Evolutionary conservation across 2,797 vertebrate species (phyloP).

Genomic region (Sarcophilus harrisii): DNA sequence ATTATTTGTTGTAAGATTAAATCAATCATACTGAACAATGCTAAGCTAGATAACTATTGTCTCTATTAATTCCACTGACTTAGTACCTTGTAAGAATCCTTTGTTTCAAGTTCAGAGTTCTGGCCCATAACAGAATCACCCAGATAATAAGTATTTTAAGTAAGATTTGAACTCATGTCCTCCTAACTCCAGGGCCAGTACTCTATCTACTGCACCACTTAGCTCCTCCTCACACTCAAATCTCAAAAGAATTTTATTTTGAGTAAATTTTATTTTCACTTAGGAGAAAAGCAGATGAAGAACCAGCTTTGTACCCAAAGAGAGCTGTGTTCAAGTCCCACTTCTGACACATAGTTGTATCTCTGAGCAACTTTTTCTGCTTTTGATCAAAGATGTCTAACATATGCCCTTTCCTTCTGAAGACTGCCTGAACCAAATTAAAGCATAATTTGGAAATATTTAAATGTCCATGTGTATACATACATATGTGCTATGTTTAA

Average conservation of each 20-base stretch:
- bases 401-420: background rate
- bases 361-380: background rate
- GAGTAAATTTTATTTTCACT: background rate
- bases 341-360: background rate
- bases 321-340: background rate
- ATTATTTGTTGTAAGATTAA: too few species aligned
- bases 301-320: background rate
- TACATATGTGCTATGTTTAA: background rate
- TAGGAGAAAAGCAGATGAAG: background rate
- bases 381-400: background rate
- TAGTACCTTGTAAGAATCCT: too few species aligned
- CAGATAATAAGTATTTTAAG: background rate
- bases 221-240: background rate
- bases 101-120: too few species aligned
- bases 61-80: too few species aligned
- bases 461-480: background rate
- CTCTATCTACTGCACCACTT: background rate
- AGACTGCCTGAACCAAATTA: background rate
- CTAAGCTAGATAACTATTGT: too few species aligned
- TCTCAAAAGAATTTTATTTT: background rate
- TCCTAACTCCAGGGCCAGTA: background rate
- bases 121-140: background rate
- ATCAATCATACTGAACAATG: too few species aligned
- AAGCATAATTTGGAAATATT: background rate
- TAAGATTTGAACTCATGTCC: background rate